Evolutionary conservation across 2,888 invertebrate species (phyloP), one percentile per base, ranked within the genome.

Genomic region (Euzetes globulus): DNA sequence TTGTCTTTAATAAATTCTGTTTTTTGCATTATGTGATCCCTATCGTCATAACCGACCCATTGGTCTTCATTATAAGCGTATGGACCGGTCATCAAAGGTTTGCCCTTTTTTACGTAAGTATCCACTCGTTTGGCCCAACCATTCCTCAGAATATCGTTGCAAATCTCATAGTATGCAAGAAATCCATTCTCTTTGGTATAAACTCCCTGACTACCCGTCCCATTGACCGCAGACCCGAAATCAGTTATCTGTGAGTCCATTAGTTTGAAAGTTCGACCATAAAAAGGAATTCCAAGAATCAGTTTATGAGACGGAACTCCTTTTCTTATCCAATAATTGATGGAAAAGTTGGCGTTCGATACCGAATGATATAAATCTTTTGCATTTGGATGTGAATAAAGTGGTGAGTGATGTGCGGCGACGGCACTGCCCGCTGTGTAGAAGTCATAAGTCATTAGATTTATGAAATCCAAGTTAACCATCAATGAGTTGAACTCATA

Each of bases 351-450:
- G 90, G 71, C 63, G 33, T 75, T 75, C 19, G 71, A 72, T 47
- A 72, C 25, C 4, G 27, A 27, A 58, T 88, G 87, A 73, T 87
- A 72, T 33, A 73, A 70, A 25, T 72, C 88, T 76, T 90, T 91
- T 80, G 92, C 92, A 63, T 91, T 89, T 2, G 90, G 89, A 81
- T 92, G 91, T 80, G 89, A 87, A 79, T 88, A 92, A 55, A 94
- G 82, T 0, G 93, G 94, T 0, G 93, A 91, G 0, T 93, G 91
- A 80, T 94, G 94, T 0, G 93, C 94, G 0, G 93, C 94, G 81
- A 90, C 90, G 81, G 91, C 91, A 80, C 93, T 93, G 93, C 93
- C 94, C 80, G 92, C 92, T 0, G 93, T 93, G 79, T 93, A 92
- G 84, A 89, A 92, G 81, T 94, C 94, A 80, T 94, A 94, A 0